Evolutionary conservation across 35 echinoderm and acorn worm species (phyloP).

Genomic region (Ptychodera flava): DNA sequence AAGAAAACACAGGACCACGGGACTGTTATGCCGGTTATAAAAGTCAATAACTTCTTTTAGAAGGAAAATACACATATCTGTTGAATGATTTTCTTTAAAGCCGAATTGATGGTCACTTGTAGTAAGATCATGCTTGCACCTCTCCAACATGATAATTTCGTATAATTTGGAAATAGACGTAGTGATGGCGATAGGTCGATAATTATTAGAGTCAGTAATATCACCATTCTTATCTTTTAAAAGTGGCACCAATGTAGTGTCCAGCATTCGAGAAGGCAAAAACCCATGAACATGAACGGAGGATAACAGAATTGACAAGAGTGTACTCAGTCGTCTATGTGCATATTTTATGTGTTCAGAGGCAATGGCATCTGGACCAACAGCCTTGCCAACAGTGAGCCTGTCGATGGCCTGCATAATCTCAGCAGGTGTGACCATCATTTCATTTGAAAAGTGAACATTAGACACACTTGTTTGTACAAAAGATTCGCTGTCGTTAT

Average conservation of each 20-base stretch:
- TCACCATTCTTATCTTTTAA: neutral
- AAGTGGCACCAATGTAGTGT: neutral
- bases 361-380: neutral
- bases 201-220: neutral
- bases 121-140: neutral
- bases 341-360: neutral
- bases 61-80: neutral
- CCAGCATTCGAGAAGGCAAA: neutral
- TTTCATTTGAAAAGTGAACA: neutral
- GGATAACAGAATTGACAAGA: neutral
- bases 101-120: neutral
- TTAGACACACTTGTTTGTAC: neutral
- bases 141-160: neutral
- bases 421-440: neutral
- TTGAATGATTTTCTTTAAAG: neutral
- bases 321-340: neutral
- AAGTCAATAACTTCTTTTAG: neutral
- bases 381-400: neutral
- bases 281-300: neutral
- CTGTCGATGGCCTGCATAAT: neutral
- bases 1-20: neutral
- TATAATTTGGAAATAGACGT: neutral
- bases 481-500: neutral
- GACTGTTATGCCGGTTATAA: neutral
- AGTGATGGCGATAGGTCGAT: neutral